A percentile compares a stretch with the other conserved stretches of the same genome.
Conservation (phyloP, 2,797 vertebrate species). For the Naso thynnoides region DNA sequence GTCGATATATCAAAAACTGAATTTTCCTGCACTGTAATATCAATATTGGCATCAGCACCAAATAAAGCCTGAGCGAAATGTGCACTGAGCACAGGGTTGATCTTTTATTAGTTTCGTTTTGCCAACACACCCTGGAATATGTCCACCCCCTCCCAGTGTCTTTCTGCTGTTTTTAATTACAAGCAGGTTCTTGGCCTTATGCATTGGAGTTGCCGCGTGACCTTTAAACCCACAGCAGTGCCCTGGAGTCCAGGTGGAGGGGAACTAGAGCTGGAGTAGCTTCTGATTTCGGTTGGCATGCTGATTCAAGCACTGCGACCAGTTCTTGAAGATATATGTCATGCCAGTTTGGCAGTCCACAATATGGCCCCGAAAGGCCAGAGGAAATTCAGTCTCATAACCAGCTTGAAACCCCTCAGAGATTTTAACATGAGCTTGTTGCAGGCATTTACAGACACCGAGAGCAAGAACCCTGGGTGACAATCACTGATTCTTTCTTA, state of each 20-base stretch:
- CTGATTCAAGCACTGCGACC: conserved; percentile 52
- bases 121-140: conserved; percentile 5
- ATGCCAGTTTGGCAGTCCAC: background rate
- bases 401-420: background rate
- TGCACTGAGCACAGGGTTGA: background rate
- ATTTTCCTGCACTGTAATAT: too few relatives aligned
- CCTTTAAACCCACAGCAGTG: conserved; percentile 68
- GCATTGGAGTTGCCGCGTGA: conserved; percentile 58
- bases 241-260: conserved; percentile 61
- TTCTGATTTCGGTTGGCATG: conserved; percentile 38
- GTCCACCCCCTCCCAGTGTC: conserved; percentile 16
- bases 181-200: conserved; percentile 65
- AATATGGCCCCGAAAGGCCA: conserved; percentile 24
- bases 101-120: conserved; percentile 29
- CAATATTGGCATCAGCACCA: too few relatives aligned
- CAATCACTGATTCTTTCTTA: conserved; percentile 11
- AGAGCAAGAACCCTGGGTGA: background rate
- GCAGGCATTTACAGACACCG: background rate
- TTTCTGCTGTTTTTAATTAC: conserved; percentile 78
- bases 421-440: conserved; percentile 20
- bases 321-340: conserved; percentile 17
- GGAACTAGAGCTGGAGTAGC: conserved; percentile 51
- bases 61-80: conserved; percentile 20
- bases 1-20: too few relatives aligned
- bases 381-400: conserved; percentile 27